Percentiles rank a stretch among this genome's conserved stretches.
These are phyloP conservation scores for Plemyria rubiginata DNA, from an alignment of 2,888 invertebrate genomes.

Conservation along the genomic window DNA sequence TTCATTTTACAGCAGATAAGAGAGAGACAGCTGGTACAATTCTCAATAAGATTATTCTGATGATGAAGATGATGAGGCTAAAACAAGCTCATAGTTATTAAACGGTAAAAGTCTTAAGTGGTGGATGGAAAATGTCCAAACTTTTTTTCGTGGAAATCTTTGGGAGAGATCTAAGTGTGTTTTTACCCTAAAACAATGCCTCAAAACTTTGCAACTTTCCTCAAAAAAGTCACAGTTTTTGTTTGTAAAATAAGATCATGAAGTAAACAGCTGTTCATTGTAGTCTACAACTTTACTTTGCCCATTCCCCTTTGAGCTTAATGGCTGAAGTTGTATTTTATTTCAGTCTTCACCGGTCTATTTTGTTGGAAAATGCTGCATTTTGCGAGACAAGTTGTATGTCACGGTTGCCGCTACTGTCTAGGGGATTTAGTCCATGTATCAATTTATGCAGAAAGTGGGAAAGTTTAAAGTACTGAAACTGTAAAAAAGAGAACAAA, in stretches of 20 bases:
- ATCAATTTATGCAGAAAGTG: slow-evolving; percentile 26
- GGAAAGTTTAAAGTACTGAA: slow-evolving; percentile 16
- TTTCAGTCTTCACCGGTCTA: slow-evolving; percentile 54
- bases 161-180: too few species aligned
- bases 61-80: too few species aligned
- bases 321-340: slow-evolving; percentile 68
- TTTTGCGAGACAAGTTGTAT: slow-evolving; percentile 26
- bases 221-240: too few species aligned
- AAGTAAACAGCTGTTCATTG: slow-evolving; percentile 5
- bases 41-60: not conserved
- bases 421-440: slow-evolving; percentile 24
- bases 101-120: too few species aligned
- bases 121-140: too few species aligned
- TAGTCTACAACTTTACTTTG: slow-evolving; percentile 36
- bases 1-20: slow-evolving; percentile 4
- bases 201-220: too few species aligned
- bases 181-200: too few species aligned
- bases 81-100: too few species aligned
- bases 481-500: slow-evolving; percentile 6
- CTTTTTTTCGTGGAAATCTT: too few species aligned
- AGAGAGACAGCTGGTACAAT: slow-evolving; percentile 13
- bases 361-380: slow-evolving; percentile 58
- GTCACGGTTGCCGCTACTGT: slow-evolving; percentile 24
- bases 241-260: not conserved
- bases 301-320: slow-evolving; percentile 41